Percentiles rank a stretch among this genome's conserved stretches.
These are phyloP conservation scores for Periophthalmus modestus DNA, from an alignment of 2,113 vertebrate genomes.

Conservation along the genomic window DNA sequence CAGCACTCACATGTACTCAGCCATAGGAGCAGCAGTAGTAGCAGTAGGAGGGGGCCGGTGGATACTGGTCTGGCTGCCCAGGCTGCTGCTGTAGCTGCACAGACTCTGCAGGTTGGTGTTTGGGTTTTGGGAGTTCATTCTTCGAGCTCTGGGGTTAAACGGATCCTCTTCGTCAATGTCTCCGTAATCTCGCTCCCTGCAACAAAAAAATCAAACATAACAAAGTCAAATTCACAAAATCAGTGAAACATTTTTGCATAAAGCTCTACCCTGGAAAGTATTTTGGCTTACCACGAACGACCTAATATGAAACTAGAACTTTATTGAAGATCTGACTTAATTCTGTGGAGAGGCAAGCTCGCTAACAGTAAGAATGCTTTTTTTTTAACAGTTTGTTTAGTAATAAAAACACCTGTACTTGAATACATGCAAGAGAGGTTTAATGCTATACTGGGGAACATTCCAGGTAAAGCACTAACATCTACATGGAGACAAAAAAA, in stretches of 20 bases:
- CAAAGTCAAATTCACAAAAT: neutral
- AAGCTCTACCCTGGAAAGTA: no score
- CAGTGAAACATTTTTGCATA: neutral
- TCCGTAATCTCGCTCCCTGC: conserved; percentile 86
- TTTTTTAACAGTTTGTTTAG: no score
- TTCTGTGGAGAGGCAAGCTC: no score
- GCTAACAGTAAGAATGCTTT: no score
- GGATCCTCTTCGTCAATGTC: conserved; percentile 94
- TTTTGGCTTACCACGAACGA: no score
- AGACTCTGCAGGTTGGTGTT: conserved; percentile 89
- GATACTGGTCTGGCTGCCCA: conserved; percentile 93
- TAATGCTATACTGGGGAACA: no score
- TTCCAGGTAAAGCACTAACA: no score
- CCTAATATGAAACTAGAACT: no score
- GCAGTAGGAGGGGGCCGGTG: conserved; percentile 80
- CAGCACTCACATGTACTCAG: conserved; percentile 88
- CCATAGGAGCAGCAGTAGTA: conserved; percentile 85
- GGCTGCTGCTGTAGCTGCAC: conserved; percentile 95
- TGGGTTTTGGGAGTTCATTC: conserved; percentile 79
- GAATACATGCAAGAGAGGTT: no score
- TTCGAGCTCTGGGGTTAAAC: conserved; percentile 87
- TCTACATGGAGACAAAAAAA: no score
- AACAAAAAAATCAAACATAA: neutral
- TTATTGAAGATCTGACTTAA: no score
- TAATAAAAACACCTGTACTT: no score